phyloP scores from a whole-genome alignment of 2,797 vertebrate genomes.

The Acipenser oxyrinchus region DNA sequence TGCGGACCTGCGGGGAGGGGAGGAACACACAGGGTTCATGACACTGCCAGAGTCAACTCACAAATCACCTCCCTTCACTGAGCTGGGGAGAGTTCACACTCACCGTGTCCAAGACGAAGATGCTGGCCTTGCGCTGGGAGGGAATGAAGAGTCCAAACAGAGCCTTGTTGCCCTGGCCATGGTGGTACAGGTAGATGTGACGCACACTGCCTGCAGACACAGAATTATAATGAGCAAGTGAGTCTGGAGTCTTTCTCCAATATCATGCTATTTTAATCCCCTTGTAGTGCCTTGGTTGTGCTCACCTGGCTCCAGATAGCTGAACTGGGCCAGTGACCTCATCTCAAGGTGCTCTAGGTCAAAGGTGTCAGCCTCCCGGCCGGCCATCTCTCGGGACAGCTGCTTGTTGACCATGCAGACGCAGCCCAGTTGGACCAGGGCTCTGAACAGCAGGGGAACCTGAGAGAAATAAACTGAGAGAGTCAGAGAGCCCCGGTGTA shows the following conservation, averaged over 20 bases:
- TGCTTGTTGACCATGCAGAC: conserved; percentile 86
- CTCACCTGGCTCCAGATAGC: conserved; percentile 89
- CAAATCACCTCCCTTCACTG: no score
- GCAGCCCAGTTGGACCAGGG: conserved; percentile 82
- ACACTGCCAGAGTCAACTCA: no score
- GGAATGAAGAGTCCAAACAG: conserved; percentile 89
- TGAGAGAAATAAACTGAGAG: conserved; percentile 28
- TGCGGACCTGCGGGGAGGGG: conserved; percentile 68
- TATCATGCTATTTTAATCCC: background rate
- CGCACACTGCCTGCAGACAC: conserved; percentile 75
- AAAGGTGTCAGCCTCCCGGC: conserved; percentile 80
- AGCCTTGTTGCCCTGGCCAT: conserved; percentile 79
- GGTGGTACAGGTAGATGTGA: conserved; percentile 91
- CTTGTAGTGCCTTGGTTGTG: background rate
- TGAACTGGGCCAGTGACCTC: conserved; percentile 90
- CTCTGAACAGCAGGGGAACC: conserved; percentile 84
- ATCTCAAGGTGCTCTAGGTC: conserved; percentile 88
- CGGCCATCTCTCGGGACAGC: conserved; percentile 60
- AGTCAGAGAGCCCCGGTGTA: no score
- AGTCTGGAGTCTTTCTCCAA: background rate
- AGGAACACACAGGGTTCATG: no score
- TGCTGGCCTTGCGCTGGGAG: conserved; percentile 80
- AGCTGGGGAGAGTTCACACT: conserved; percentile 24
- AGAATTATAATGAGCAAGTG: background rate
- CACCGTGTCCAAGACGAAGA: conserved; percentile 92